Evolutionary conservation across 2,797 vertebrate species (phyloP), one percentile per base, ranked within the genome.

Genomic region (Chrosomus eos): DNA sequence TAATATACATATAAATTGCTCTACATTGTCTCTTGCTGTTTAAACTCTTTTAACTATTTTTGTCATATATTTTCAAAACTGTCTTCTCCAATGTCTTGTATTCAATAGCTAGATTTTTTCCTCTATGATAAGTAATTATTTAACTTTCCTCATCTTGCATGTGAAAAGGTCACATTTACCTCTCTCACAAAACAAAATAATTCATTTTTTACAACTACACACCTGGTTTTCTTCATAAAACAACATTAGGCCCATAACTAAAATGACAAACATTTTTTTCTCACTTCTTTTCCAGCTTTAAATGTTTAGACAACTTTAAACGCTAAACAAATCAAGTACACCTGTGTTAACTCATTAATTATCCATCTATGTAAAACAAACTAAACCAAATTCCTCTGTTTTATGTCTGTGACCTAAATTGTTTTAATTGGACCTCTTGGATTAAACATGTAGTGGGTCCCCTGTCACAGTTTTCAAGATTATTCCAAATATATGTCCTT

Each of bases 401-500:
- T 33, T 62, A 74, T n/a, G 58, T 38, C 81, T 66, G 43, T 51
- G 43, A 66, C 58, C 26, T 72, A 53, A 62, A 62, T 26, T 82
- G 81, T 28, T 75, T 75, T 74, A 74, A 26, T 82, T 82, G 9
- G 60, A 18, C 40, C 6, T 58, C 55, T 73, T 23, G 19, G 28
- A 55, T 10, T 33, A 10, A 10, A 71, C 10, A 40, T 72, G 38
- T 33, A 81, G 70, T 13, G n/a, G 21, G 28, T 82, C 38, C 14
- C 53, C 21, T 48, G 21, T 62, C 28, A 66, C 71, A 66, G 33
- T 55, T 75, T 75, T 83, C 4, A 28, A 48, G 43, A 75, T 51
- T 21, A 82, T 82, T 74, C 21, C 28, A 73, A 62, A 73, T 33
- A 33, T 51, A 74, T 64, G 43, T 82, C 16, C 45, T 83, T 66